Conservation (phyloP, 2,113 vertebrate species). For the Antechinus flavipes region DNA sequence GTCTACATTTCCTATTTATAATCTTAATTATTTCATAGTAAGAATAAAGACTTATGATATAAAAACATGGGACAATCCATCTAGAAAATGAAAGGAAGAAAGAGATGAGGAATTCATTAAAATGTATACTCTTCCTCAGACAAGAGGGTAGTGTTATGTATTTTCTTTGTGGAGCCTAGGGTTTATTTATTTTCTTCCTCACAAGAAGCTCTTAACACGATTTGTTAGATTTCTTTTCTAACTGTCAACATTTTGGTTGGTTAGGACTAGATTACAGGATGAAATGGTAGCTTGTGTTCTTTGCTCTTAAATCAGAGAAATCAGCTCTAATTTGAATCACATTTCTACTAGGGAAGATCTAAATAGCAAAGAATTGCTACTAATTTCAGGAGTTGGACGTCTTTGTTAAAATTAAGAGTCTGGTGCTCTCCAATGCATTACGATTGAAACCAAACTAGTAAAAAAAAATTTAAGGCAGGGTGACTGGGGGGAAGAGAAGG, state of each 20-base stretch:
- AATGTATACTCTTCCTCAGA: neutral
- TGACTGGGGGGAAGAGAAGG: neutral
- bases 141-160: neutral
- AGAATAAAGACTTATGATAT: neutral
- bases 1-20: neutral
- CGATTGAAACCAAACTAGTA: slow-evolving; percentile 9
- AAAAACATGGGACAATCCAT: neutral
- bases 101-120: neutral
- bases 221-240: slow-evolving; percentile 53
- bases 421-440: neutral
- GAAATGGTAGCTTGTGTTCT: slow-evolving; percentile 44
- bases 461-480: neutral
- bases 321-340: slow-evolving; percentile 65
- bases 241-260: slow-evolving; percentile 20
- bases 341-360: slow-evolving; percentile 53
- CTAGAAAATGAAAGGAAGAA: slow-evolving; percentile 25
- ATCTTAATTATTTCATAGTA: neutral
- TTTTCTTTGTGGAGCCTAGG: slow-evolving; percentile 39
- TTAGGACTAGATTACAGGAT: slow-evolving; percentile 53
- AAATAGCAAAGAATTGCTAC: slow-evolving; percentile 54
- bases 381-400: slow-evolving; percentile 54
- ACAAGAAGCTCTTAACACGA: slow-evolving; percentile 39
- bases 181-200: slow-evolving; percentile 45
- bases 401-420: slow-evolving; percentile 46
- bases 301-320: slow-evolving; percentile 50